Percentiles rank a stretch among this genome's conserved stretches.
These are phyloP conservation scores for Agrochola litura DNA, from an alignment of 2,888 invertebrate species.

Conservation along the genomic window DNA sequence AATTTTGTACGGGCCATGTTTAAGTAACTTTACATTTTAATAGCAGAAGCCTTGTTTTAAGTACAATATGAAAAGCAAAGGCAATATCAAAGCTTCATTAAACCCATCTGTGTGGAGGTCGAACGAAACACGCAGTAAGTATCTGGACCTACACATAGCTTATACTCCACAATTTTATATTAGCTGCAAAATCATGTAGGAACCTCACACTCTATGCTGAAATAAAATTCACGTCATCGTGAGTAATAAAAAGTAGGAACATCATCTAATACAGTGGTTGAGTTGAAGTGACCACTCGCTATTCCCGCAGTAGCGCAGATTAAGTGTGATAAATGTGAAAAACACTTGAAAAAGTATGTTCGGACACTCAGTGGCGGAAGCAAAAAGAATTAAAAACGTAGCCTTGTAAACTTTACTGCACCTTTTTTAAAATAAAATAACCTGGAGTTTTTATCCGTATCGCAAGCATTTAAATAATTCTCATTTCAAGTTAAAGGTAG, in stretches of 20 bases:
- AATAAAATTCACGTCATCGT: slow-evolving; percentile 35
- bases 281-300: slow-evolving; percentile 31
- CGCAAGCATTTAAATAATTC: slow-evolving; percentile 30
- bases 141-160: slow-evolving; percentile 16
- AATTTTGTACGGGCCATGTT: slow-evolving; percentile 23
- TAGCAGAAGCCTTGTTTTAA: slow-evolving; percentile 21
- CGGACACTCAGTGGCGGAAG: not conserved
- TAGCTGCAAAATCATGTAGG: slow-evolving; percentile 4
- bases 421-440: not conserved
- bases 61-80: slow-evolving; percentile 41
- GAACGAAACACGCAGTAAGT: slow-evolving; percentile 13
- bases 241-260: slow-evolving; percentile 30
- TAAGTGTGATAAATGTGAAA: slow-evolving; percentile 52
- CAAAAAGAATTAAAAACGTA: not conserved
- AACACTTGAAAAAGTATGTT: slow-evolving; percentile 37
- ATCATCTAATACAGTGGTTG: slow-evolving; percentile 36
- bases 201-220: not conserved
- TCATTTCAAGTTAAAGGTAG: slow-evolving; percentile 14
- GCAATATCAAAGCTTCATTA: slow-evolving; percentile 42
- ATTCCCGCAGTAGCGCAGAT: slow-evolving; percentile 15
- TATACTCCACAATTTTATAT: slow-evolving; percentile 26
- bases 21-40: slow-evolving; percentile 24
- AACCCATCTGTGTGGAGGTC: slow-evolving; percentile 31
- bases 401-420: slow-evolving; percentile 15
- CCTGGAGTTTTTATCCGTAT: slow-evolving; percentile 10